phyloP scores from a whole-genome alignment of 1,140 invertebrate genomes.

The Eciton burchellii region DNA sequence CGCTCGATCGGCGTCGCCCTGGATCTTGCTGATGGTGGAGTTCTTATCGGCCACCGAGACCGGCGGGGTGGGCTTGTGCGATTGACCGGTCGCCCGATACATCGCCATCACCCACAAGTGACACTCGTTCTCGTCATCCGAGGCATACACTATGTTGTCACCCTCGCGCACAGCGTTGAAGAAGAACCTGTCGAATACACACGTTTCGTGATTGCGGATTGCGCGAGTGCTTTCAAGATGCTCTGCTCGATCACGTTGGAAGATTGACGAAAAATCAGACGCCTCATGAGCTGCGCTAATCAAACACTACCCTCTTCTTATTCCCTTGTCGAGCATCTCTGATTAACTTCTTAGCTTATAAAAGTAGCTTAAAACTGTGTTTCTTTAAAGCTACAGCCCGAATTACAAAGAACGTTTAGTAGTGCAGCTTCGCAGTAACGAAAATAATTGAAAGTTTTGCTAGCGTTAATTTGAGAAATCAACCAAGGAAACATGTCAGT shows the following conservation, averaged over 20 bases:
- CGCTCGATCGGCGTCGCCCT: conserved; percentile 97
- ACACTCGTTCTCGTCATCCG: conserved; percentile 99
- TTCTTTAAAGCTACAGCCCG: background rate
- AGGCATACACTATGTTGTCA: conserved; percentile 98
- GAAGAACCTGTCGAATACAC: conserved; percentile 91
- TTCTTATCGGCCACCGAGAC: conserved; percentile 94
- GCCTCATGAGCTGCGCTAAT: background rate
- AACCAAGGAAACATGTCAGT: background rate
- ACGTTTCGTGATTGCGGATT: conserved; percentile 34
- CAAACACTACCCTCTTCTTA: conserved; percentile 4
- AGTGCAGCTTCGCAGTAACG: background rate
- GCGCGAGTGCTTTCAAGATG: conserved; percentile 3
- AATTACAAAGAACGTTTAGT: background rate
- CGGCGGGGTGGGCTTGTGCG: conserved; percentile 98
- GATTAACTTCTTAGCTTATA: conserved; percentile 5
- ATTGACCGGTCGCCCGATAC: conserved; percentile 99
- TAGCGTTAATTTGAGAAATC: background rate
- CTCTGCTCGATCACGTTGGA: conserved; percentile 16
- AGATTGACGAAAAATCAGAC: conserved; percentile 9
- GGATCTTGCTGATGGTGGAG: conserved; percentile 94
- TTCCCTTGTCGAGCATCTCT: background rate
- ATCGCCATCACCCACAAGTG: conserved; percentile 99
- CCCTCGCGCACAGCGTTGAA: conserved; percentile 99
- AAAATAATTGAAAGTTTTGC: conserved; percentile 25
- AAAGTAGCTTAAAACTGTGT: background rate